Base-by-base conservation (phyloP, 1,140 invertebrate genomes). In the Orius laevigatus region DNA sequence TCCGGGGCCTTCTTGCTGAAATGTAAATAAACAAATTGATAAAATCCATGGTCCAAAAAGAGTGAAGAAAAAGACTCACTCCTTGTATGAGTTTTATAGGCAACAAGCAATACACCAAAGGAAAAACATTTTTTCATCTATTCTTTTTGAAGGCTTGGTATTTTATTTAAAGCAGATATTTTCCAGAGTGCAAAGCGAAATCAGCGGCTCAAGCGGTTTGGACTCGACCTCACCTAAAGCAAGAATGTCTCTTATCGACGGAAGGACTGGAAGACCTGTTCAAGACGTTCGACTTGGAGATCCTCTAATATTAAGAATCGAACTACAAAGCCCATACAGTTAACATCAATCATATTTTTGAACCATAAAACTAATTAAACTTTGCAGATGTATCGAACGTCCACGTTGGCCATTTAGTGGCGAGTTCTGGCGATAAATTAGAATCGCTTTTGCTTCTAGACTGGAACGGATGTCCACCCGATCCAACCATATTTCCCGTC, bases 381-480 rank as follows among this genome's bases (percentile, higher is more conserved):
- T 18, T 46, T 58, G 49, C 48, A 74, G 71, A 69, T 45, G 63
- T 66, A 3, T 71, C 69, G 45, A 70, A 70, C 45, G 71, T 75
- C 16, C 60, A 61, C 35, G 72, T 71, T 5, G 64, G 69, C 8
- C 67, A 75, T 49, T 57, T 75, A 4, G 59, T 73, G 2, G 73
- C 74, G 3, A 68, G 64, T 40, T 72, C 67, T 48, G 65, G 65
- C 8, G 60, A 65, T 2, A 67, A 66, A 4, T 57, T 60, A 11
- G 67, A 72, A 41, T 66, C 68, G 1, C 68, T 72, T 0, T 58
- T 61, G 11, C 53, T 76, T 0, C 53, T 76, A 0, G 69, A 75
- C 53, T 63, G 69, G 49, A 33, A 63, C 49, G 72, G 72, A 1
- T 76, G 74, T 55, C 72, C 74, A 2, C 66, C 66, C 0, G 70